Evolutionary conservation across 2,888 invertebrate genomes (phyloP), one percentile per base, ranked within the genome.

Genomic region (Cephus nigrinus): DNA sequence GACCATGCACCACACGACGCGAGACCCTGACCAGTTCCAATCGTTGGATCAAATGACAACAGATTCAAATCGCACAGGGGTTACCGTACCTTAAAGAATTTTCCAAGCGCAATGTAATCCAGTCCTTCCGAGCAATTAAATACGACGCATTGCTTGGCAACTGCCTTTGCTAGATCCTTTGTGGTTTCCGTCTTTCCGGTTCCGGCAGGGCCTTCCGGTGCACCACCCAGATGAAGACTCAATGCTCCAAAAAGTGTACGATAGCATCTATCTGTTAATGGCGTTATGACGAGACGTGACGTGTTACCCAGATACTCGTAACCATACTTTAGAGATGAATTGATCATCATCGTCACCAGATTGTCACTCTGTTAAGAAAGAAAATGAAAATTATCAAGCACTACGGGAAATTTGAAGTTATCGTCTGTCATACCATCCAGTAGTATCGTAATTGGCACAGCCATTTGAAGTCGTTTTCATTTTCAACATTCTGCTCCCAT

Each of bases 271-370:
- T 98, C 98, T 0, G 98, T 98, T 80, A 98, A 93, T 0, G 98
- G 98, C 0, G 98, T 98, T 79, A 98, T 97, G 9, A 98, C 98
- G 31, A 98, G 93, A 31, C 98, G 94, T 0, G 96, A 93, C 0
- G 96, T 95, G 89, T 98, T 98, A 2, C 98, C 98, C 76, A 99
- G 93, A 91, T 98, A 99, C 92, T 99, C 98, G 90, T 98, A 98
- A 5, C 94, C 94, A 86, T 95, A 95, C 78, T 88, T 91, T 31
- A 95, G 91, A 4, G 92, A 92, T 1, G 94, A 93, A 83, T 94
- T 94, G 79, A 94, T 94, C 92, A 95, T 94, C 82, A 93, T 91
- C 1, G 94, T 92, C 11, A 88, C 79, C 78, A 93, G 81, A 78
- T 92, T 85, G 0, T 91, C 86, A 30, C 88, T 86, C 95, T 95